phyloP scores from a whole-genome alignment of 2,113 vertebrate genomes.

The Sclerurus mexicanus region DNA sequence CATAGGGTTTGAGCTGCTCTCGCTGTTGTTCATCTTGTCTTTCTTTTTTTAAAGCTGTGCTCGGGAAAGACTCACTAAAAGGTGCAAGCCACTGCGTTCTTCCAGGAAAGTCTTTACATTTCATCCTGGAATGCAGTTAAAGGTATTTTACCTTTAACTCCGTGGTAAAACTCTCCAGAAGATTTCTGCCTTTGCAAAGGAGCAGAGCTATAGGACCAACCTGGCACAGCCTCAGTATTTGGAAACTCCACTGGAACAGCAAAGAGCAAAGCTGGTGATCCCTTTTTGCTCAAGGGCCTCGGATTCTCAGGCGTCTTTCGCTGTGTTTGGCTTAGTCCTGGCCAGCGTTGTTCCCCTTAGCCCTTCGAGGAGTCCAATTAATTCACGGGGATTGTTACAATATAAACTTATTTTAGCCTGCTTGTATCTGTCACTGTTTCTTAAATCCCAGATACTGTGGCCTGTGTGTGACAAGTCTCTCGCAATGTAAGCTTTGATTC shows the following conservation, averaged over 20 bases:
- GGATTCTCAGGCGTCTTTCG: rapidly evolving
- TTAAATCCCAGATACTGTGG: not conserved
- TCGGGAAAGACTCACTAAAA: not conserved
- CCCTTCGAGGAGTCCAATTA: not conserved
- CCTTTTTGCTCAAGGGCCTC: not conserved
- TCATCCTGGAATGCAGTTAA: not conserved
- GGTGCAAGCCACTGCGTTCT: not conserved
- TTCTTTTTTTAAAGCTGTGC: not conserved
- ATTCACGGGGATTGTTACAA: not conserved
- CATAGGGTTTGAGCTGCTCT: not conserved
- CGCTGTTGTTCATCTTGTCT: not conserved
- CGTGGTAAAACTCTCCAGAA: not conserved
- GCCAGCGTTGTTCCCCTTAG: not conserved
- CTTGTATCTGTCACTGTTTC: not conserved
- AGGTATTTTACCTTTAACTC: not conserved
- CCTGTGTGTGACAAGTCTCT: not conserved
- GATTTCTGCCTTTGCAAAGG: not conserved
- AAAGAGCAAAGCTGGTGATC: not conserved
- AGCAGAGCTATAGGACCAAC: not conserved
- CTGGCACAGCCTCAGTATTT: not conserved
- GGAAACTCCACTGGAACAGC: not conserved
- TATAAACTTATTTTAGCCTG: not conserved
- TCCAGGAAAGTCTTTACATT: not conserved
- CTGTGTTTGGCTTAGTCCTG: not conserved
- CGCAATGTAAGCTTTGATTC: not conserved